Evolutionary conservation across 1,140 invertebrate species (phyloP).

Genomic region (Nebria ingens): DNA sequence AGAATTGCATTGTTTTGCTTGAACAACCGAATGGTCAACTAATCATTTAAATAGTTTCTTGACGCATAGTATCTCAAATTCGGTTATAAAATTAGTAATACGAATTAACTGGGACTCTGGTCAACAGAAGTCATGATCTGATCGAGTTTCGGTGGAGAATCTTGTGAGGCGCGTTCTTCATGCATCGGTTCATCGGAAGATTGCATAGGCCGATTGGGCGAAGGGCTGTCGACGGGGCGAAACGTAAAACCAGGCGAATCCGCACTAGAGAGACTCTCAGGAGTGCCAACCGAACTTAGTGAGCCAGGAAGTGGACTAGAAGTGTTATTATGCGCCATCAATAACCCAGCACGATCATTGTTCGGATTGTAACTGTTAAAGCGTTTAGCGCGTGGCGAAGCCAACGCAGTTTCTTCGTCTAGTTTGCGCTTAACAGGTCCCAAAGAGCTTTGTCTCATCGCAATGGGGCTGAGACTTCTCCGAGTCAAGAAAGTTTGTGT

Average conservation of each 20-base stretch:
- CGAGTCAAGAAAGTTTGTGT: conserved; percentile 58
- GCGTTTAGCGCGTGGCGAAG: conserved; percentile 45
- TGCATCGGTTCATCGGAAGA: conserved; percentile 32
- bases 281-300: conserved; percentile 46
- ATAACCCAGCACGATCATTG: conserved; percentile 27
- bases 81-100: conserved; percentile 34
- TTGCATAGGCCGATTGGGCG: conserved; percentile 30
- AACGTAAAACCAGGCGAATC: conserved; percentile 48
- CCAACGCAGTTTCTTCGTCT: conserved; percentile 45
- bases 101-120: background rate
- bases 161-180: background rate
- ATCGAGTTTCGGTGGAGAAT: background rate
- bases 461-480: conserved; percentile 72
- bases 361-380: conserved; percentile 29
- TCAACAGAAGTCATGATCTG: conserved; percentile 7
- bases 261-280: conserved; percentile 47
- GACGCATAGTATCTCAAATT: no score
- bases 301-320: conserved; percentile 46
- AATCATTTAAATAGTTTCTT: no score
- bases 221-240: conserved; percentile 41
- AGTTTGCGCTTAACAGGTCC: conserved; percentile 66
- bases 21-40: background rate
- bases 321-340: conserved; percentile 29
- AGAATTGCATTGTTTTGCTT: background rate
- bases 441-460: conserved; percentile 61